Evolutionary conservation across 2,113 vertebrate genomes (phyloP).

Genomic region (Hiodon tergisus): DNA sequence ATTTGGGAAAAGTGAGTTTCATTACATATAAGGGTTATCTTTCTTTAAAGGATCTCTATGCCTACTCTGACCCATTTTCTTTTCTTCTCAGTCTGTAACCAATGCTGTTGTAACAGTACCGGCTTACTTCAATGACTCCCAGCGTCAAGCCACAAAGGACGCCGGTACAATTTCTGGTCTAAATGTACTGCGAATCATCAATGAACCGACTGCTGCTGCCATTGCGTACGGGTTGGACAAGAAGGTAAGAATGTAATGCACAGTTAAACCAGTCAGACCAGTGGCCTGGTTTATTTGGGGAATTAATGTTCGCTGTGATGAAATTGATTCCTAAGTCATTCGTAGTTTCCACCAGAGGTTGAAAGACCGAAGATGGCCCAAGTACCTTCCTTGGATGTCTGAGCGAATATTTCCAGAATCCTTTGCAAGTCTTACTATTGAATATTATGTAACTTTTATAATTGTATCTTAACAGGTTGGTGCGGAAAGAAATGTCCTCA

Average conservation of each 20-base stretch:
- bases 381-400: slow-evolving; percentile 43
- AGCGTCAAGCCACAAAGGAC: slow-evolving; percentile 69
- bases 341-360: slow-evolving; percentile 54
- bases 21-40: not conserved
- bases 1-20: slow-evolving; percentile 63
- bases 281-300: not conserved
- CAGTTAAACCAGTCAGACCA: not conserved
- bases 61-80: not conserved
- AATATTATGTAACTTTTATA: too few species aligned
- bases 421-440: not conserved
- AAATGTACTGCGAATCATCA: slow-evolving; percentile 69
- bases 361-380: slow-evolving; percentile 36
- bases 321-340: slow-evolving; percentile 64
- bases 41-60: not conserved
- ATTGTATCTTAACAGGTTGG: too few species aligned
- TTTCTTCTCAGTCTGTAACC: slow-evolving; percentile 50
- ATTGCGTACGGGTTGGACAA: slow-evolving; percentile 70
- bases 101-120: slow-evolving; percentile 71
- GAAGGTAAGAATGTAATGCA: slow-evolving; percentile 47
- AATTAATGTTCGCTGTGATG: slow-evolving; percentile 59
- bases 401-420: too few species aligned
- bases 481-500: too few species aligned
- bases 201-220: slow-evolving; percentile 71
- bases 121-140: slow-evolving; percentile 71
- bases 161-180: slow-evolving; percentile 69